Base-by-base conservation (phyloP, 2,888 invertebrate genomes). In the Dryocosmus kuriphilus region DNA sequence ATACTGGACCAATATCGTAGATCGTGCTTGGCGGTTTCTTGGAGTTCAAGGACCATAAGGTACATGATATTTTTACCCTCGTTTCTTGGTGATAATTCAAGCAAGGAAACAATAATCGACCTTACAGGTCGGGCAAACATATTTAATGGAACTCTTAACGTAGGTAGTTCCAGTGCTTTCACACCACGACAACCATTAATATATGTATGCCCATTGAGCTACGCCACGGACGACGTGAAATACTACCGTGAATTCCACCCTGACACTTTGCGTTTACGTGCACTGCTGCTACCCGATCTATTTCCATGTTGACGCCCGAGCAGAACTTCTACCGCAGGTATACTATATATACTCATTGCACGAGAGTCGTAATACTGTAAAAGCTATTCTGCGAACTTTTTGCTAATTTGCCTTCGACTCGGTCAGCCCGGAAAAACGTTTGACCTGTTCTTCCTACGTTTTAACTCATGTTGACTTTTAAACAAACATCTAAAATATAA, bases 61-160 rank as follows among this genome's bases (percentile, higher is more conserved):
- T 60, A n/a, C n/a, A 41, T 71, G 73, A 24, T 6, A 46, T 76
- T 75, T 73, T 80, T 41, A 75, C 32, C 75, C 67, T 55, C 24
- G 27, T 24, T 30, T 32, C 2, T 11, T 7, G 30, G 2, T 63
- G 65, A 77, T 79, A 74, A 74, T 75, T 79, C 55, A 63, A 62
- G 24, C 55, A 46, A 41, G 71, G 38, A 77, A 79, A 77, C 79
- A 14, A 77, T 79, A 77, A 71, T 80, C 82, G 82, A 85, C 83
- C 83, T 85, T 81, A 57, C 38, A 85, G 80, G 85, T 83, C 85
- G 82, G 78, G 81, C 80, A 79, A 82, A 84, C 80, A 79, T 85
- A 86, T 86, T 85, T 86, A 88, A 87, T 87, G 86, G 87, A 80
- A 88, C 86, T 87, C 85, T 86, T 86, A 85, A 85, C 85, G 85